phyloP scores from a whole-genome alignment of 2,113 vertebrate genomes.

The human region GRCh38 chr6:36258001-36258500 shows the following conservation, averaged over 20 bases:
- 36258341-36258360: neutral
- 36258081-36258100: no score
- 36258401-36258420: neutral
- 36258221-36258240: neutral
- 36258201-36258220: neutral
- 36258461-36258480: neutral
- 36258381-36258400: neutral
- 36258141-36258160: neutral
- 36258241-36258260: neutral
- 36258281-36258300: neutral
- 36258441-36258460: neutral
- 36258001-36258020: no score
- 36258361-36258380: no score
- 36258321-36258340: neutral
- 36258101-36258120: no score
- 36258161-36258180: neutral
- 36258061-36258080: no score
- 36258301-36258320: neutral
- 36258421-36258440: neutral
- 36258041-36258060: no score
- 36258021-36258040: no score
- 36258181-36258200: neutral
- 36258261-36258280: neutral
- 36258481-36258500: neutral
- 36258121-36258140: neutral